Evolutionary conservation across 1,140 invertebrate species (phyloP), one percentile per base, ranked within the genome.

Genomic region (Temnothorax curvispinosus): DNA sequence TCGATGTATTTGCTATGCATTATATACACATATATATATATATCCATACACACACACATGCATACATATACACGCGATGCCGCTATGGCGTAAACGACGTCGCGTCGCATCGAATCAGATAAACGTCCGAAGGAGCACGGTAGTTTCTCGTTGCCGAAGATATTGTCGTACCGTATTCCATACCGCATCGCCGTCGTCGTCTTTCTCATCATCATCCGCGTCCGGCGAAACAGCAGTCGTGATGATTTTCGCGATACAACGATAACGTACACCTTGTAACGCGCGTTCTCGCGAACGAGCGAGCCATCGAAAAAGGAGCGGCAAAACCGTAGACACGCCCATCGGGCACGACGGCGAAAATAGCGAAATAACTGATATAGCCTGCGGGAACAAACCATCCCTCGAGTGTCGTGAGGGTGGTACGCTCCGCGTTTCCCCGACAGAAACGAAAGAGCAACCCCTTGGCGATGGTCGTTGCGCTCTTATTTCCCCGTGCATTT

Each of bases 41-140:
- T 8, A 38, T 11, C 5, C 47, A 13, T n/a, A 5, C 11, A 38
- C 3, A 32, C 1, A 11, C 9, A 44, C 8, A 50, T 9, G 18
- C 27, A 32, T 7, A 27, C 9, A 38, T 65, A 65, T 27, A 58
- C 6, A 47, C 41, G 54, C 52, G 64, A 38, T 21, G 69, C 72
- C 27, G 52, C 78, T 9, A 54, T 35, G 38, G 50, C 18, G 67
- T 82, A 82, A 82, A 82, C 41, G 80, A 74, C 41, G 67, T 82
- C 69, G 44, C 80, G 67, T 82, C 69, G 44, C 80, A 74, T 75
- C 69, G 80, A 84, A 84, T 84, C 80, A 62, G 80, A 84, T 84
- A 75, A 84, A 84, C 44, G 80, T 75, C 54, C 13, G 54, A 84
- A 54, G 69, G 18, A 47, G 27, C 54, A 13, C 27, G 6, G 18